These are phyloP conservation scores for Chrysogorgia sp. DNA, from an alignment of 92 coral and sea anemone species.

Conservation along the genomic window DNA sequence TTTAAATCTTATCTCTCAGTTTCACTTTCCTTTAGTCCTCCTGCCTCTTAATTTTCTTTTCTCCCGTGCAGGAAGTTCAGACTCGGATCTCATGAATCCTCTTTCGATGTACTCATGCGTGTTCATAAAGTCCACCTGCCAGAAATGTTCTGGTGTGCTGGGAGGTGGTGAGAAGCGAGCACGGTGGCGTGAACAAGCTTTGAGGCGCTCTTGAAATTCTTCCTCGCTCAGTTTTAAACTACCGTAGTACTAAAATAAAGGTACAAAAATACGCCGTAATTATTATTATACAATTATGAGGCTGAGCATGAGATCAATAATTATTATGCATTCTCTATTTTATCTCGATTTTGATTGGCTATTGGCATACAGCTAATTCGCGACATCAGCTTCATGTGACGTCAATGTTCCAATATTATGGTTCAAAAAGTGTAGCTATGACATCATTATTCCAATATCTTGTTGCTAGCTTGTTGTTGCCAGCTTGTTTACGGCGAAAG, in stretches of 20 bases:
- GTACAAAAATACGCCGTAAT: not conserved
- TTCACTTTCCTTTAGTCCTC: constrained; percentile 2
- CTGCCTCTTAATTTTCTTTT: constrained; percentile 31
- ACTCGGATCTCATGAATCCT: constrained; percentile 74
- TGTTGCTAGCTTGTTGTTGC: no score
- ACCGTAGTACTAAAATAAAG: constrained; percentile 72
- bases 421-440: no score
- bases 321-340: no score
- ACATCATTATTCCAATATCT: no score
- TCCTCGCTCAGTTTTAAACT: constrained; percentile 74
- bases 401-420: no score
- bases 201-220: constrained; percentile 77
- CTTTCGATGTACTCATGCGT: constrained; percentile 86
- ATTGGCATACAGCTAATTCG: no score
- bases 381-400: no score
- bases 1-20: not conserved
- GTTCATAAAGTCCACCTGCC: constrained; percentile 87
- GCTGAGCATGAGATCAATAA: no score
- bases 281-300: no score
- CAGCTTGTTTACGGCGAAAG: no score
- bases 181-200: constrained; percentile 90
- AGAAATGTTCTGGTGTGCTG: constrained; percentile 91
- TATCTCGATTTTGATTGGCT: no score
- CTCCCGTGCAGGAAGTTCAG: constrained; percentile 52
- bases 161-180: constrained; percentile 96